Base-by-base conservation (phyloP, 2,888 invertebrate genomes). In the Drosophila buzzatii region DNA sequence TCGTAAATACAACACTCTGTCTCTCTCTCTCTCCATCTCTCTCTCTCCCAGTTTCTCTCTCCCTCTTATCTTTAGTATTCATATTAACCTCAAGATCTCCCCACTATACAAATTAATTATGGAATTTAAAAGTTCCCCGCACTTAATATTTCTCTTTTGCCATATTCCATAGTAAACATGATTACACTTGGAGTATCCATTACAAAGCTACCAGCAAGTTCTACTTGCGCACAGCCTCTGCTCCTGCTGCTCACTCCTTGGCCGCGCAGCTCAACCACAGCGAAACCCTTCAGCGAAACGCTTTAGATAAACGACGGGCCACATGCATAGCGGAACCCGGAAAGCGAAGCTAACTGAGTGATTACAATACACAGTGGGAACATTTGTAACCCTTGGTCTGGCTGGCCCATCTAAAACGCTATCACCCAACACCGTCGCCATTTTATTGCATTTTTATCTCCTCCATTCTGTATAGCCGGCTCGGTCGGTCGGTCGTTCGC, bases 361-460 rank as follows among this genome's bases (percentile, higher is more conserved):
- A 81, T 82, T 78, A 82, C 82, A 81, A 79, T 83, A 81, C 81
- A 70, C 78, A 78, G 59, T 59, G 70, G 76, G 66, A 37, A 70
- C 81, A 81, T 83, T 81, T 83, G 70, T 72, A 61, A 68, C 55
- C 53, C 67, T 44, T n/a, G 20, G 51, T 58, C 45, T n/a, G 47
- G 39, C 47, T 35, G 9, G 8, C 42, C 42, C 64, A 44, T 39
- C 58, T 27, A 20, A 18, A 69, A 39, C 23, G 49, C 39, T 55
- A 23, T 44, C 44, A 10, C 18, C 35, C 64, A 61, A 61, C 69
- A 52, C 52, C 61, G 62, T 67, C 70, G 67, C 58, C 68, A 55
- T 81, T 83, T 74, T 83, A 81, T 79, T 79, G 68, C 78, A 73
- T 71, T 79, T 82, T 81, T 79, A 84, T 81, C 63, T 70, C 42